Evolutionary conservation across 2,113 vertebrate species (phyloP).

Genomic region (Myrmecobius fasciatus): DNA sequence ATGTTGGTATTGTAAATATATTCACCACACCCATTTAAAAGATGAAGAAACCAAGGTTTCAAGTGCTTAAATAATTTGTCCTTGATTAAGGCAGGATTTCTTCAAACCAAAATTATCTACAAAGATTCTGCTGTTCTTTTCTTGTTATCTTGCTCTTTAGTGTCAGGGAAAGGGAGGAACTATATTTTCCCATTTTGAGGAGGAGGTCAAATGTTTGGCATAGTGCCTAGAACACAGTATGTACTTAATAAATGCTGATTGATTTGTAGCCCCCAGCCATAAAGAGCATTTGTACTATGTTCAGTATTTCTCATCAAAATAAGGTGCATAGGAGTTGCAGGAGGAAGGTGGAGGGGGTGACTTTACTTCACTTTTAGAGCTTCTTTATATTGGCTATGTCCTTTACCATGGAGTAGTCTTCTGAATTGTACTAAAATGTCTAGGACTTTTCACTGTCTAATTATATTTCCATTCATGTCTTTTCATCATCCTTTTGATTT

Average conservation of each 20-base stretch:
- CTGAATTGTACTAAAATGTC: not conserved
- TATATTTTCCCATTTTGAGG: not conserved
- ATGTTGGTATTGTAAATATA: not conserved
- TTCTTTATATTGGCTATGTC: not conserved
- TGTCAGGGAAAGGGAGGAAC: not conserved
- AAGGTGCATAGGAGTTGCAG: not conserved
- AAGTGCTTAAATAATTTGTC: not conserved
- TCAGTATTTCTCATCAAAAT: not conserved
- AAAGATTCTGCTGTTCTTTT: not conserved
- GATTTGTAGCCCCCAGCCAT: not conserved
- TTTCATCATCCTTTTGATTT: constrained; percentile 55
- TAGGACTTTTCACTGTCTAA: not conserved
- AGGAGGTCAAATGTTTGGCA: not conserved
- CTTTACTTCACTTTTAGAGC: constrained; percentile 15
- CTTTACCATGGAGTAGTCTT: not conserved
- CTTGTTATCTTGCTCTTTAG: not conserved
- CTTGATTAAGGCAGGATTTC: not conserved
- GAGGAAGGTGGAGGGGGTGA: no score
- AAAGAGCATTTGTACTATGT: not conserved
- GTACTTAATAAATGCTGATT: not conserved
- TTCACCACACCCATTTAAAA: not conserved
- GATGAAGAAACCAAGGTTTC: not conserved
- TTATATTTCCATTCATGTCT: not conserved
- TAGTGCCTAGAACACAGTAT: not conserved
- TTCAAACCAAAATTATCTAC: not conserved